Percentiles rank a stretch among this genome's conserved stretches.
These are phyloP conservation scores for Sesamia inferens DNA, from an alignment of 2,888 invertebrate species.

Conservation along the genomic window DNA sequence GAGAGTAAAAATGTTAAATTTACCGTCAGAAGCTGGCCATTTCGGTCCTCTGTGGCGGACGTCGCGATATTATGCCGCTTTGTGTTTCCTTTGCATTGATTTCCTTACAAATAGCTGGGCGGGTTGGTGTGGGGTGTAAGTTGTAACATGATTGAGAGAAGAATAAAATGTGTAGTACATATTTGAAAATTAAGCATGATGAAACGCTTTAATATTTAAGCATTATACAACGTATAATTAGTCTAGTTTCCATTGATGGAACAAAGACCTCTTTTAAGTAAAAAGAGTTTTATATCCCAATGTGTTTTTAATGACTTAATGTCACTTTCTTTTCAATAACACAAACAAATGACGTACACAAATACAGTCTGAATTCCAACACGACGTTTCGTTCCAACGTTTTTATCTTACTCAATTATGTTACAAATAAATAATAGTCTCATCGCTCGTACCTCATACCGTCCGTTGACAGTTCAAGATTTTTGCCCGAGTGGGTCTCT, in stretches of 20 bases:
- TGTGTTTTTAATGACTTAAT: too few relatives aligned
- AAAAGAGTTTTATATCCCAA: too few relatives aligned
- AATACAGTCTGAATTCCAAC: too few relatives aligned
- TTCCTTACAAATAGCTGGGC: slow-evolving; percentile 82
- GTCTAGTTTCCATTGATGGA: too few relatives aligned
- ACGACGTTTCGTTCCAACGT: too few relatives aligned
- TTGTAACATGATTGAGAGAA: slow-evolving; percentile 26
- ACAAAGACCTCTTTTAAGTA: too few relatives aligned
- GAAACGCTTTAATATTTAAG: too few relatives aligned
- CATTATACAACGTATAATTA: too few relatives aligned
- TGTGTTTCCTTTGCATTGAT: slow-evolving; percentile 85
- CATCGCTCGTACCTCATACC: slow-evolving; percentile 54
- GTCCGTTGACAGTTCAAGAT: slow-evolving; percentile 70
- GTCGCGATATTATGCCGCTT: slow-evolving; percentile 84
- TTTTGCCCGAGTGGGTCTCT: slow-evolving; percentile 74
- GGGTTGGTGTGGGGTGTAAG: slow-evolving; percentile 66
- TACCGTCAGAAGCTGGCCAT: slow-evolving; percentile 81
- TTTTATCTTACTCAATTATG: background rate
- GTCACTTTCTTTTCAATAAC: too few relatives aligned
- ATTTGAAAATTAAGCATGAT: too few relatives aligned
- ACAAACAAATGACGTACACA: too few relatives aligned
- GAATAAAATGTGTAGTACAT: too few relatives aligned
- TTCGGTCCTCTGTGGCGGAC: slow-evolving; percentile 84
- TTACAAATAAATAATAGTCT: background rate
- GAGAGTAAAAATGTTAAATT: slow-evolving; percentile 80